Evolutionary conservation across 2,888 invertebrate species (phyloP), one percentile per base, ranked within the genome.

Genomic region (Leptinotarsa tumamoca): DNA sequence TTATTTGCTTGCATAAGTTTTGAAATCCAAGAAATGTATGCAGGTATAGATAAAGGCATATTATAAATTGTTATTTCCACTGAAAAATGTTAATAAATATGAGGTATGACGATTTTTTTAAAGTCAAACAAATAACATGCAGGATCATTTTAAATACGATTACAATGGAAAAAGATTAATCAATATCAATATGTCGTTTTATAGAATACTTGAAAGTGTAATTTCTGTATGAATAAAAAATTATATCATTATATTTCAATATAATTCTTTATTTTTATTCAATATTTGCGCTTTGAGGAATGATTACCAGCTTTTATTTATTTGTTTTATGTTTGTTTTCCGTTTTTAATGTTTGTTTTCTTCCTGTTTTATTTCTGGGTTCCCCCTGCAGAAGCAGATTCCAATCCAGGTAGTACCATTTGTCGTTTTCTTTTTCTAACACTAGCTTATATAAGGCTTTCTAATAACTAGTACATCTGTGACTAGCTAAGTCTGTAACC

Each of bases 361-460:
- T 84, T 80, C 80, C 84, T 83, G 83, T 87, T 85, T 85, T 85
- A 82, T 86, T 85, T 85, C 84, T 82, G 85, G 83, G 83, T 69
- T 81, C 81, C 82, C 81, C 83, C 82, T 83, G 84, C 86, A 86
- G 87, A 87, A 79, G 84, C 87, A 82, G 88, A 87, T 83, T 84
- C 83, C 83, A 86, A 84, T 81, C 86, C 88, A 88, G 87, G 88
- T 89, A 87, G 85, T 87, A 87, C 83, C 83, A 83, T 83, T 85
- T 83, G 80, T 81, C 80, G 78, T 78, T 78, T 79, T 77, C 80
- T 81, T 78, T 78, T 74, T 68, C 82, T 83, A 81, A 85, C 61
- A 73, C 23, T 43, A 54, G 74, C 77, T 74, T 77, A 67, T 68
- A 70, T 73, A 66, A 66, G 51, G 75, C 68, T 73, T 70, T 71